phyloP scores from a whole-genome alignment of 2,888 invertebrate genomes.

The Leistus spinibarbis region DNA sequence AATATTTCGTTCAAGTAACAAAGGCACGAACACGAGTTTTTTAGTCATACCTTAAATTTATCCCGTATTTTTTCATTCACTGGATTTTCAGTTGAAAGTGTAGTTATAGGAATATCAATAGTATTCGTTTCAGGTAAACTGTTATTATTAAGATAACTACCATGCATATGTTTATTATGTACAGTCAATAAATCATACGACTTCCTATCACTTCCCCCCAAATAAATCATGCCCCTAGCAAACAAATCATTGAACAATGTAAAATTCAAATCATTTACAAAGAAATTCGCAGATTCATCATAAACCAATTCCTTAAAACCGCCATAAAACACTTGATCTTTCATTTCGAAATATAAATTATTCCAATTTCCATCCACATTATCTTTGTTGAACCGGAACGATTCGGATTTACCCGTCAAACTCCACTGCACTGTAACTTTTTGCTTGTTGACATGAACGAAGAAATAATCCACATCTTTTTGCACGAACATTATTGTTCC shows the following conservation, averaged over 20 bases:
- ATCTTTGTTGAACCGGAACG: slow-evolving; percentile 63
- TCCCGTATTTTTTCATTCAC: slow-evolving; percentile 55
- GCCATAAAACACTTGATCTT: slow-evolving; percentile 53
- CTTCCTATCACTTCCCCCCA: slow-evolving; percentile 59
- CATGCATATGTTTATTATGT: slow-evolving; percentile 45
- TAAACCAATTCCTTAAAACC: slow-evolving; percentile 61
- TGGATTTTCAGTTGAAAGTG: slow-evolving; percentile 55
- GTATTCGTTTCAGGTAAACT: slow-evolving; percentile 51
- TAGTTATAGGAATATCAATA: slow-evolving; percentile 46
- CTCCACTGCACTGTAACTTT: slow-evolving; percentile 74
- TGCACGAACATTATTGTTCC: slow-evolving; percentile 78
- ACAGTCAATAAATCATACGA: slow-evolving; percentile 51
- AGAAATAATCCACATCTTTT: slow-evolving; percentile 64
- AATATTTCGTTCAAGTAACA: not conserved
- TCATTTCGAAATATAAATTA: slow-evolving; percentile 64
- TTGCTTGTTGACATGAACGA: slow-evolving; percentile 72
- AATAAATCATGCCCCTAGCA: slow-evolving; percentile 58
- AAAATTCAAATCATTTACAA: slow-evolving; percentile 58
- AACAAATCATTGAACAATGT: slow-evolving; percentile 61
- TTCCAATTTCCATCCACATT: slow-evolving; percentile 71
- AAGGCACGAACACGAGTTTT: too few species aligned
- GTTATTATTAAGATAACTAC: slow-evolving; percentile 51
- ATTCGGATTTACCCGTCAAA: slow-evolving; percentile 58
- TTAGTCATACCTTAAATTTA: slow-evolving; percentile 61
- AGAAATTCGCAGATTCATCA: slow-evolving; percentile 61